phyloP scores from a whole-genome alignment of 1,140 invertebrate species.

The Phymorhynchus buccinoides region DNA sequence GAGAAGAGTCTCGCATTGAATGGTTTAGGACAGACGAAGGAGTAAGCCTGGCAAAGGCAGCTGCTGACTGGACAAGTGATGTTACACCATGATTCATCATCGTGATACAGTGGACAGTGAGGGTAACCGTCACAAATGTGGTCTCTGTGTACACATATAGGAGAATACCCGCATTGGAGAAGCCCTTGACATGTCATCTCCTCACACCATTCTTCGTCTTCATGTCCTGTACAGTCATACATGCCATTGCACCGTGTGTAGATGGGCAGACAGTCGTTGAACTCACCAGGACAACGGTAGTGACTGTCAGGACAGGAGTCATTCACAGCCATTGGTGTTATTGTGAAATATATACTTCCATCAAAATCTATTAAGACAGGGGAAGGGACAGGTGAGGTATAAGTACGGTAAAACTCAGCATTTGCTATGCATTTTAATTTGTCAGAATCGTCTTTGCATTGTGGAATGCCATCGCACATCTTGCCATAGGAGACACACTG shows the following conservation, averaged over 20 bases:
- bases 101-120: conserved; percentile 38
- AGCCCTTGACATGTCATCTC: conserved; percentile 38
- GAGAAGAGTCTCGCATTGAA: background rate
- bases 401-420: too few relatives aligned
- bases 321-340: background rate
- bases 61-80: conserved; percentile 44
- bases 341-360: background rate
- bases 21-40: background rate
- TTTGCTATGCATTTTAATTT: background rate
- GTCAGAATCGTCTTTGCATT: too few relatives aligned
- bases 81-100: conserved; percentile 41
- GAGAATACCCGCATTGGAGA: conserved; percentile 22
- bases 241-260: conserved; percentile 31
- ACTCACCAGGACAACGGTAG: background rate
- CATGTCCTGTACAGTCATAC: conserved; percentile 12
- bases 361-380: conserved; percentile 11
- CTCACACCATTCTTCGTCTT: conserved; percentile 19
- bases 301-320: conserved; percentile 17
- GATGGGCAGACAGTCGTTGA: background rate
- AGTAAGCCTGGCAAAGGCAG: conserved; percentile 25
- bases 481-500: too few relatives aligned
- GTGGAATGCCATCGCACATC: too few relatives aligned
- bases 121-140: conserved; percentile 20
- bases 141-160: conserved; percentile 28
- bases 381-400: background rate